phyloP scores from a whole-genome alignment of 2,888 invertebrate species.

The Diplazon laetatorius region DNA sequence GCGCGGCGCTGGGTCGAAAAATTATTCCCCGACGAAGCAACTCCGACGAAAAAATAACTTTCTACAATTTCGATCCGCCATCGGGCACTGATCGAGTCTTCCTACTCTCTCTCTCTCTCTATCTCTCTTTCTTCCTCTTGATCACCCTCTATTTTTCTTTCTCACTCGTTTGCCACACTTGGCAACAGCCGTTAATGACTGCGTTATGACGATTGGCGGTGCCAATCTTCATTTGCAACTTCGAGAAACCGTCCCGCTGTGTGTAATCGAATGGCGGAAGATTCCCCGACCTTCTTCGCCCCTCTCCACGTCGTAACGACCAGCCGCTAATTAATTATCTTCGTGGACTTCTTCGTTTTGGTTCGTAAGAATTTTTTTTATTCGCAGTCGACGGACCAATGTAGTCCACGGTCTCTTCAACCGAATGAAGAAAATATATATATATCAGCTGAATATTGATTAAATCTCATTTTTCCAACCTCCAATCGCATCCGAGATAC shows the following conservation, averaged over 20 bases:
- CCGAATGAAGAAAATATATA: too few species aligned
- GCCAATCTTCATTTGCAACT: slow-evolving; percentile 78
- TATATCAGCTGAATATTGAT: too few species aligned
- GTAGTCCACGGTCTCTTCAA: too few species aligned
- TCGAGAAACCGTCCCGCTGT: slow-evolving; percentile 67
- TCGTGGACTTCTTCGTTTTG: slow-evolving; percentile 36
- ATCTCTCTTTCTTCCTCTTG: too few species aligned
- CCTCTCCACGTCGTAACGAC: slow-evolving; percentile 59
- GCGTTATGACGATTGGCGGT: slow-evolving; percentile 77
- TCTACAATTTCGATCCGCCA: slow-evolving; percentile 71
- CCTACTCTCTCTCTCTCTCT: slow-evolving; percentile 26
- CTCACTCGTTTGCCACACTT: slow-evolving; percentile 20
- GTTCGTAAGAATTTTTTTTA: slow-evolving; percentile 57
- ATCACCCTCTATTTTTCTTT: slow-evolving; percentile 55
- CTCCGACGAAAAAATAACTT: slow-evolving; percentile 69
- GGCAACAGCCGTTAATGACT: slow-evolving; percentile 71
- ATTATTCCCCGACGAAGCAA: slow-evolving; percentile 66
- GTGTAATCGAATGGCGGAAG: slow-evolving; percentile 60
- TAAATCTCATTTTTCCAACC: too few species aligned
- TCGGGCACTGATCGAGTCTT: slow-evolving; percentile 54
- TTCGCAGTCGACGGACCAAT: slow-evolving; percentile 33
- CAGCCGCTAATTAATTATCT: slow-evolving; percentile 66
- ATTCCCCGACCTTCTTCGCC: background rate
- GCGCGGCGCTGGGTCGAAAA: slow-evolving; percentile 74
- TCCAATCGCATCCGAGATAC: background rate